These are phyloP conservation scores for Eupithecia centaureata DNA, from an alignment of 2,888 invertebrate species.

Conservation along the genomic window DNA sequence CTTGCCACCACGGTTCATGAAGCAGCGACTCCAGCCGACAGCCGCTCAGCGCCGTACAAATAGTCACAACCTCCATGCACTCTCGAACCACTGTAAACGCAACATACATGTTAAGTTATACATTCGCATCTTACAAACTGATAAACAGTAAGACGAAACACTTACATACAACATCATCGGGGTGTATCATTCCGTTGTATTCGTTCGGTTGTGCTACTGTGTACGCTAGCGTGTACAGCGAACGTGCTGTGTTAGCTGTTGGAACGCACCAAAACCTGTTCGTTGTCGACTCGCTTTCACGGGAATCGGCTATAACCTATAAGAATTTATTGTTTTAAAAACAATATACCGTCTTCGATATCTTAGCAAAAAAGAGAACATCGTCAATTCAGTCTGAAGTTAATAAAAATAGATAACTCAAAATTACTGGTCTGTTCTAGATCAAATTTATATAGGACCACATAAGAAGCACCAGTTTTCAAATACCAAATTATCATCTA, in stretches of 20 bases:
- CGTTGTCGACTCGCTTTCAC: constrained; percentile 69
- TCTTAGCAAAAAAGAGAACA: too few relatives aligned
- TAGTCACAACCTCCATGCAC: constrained; percentile 95
- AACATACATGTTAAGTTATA: not conserved
- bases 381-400: too few relatives aligned
- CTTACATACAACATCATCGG: constrained; percentile 86
- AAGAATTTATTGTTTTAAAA: not conserved
- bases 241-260: constrained; percentile 73
- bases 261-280: constrained; percentile 78
- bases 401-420: too few relatives aligned
- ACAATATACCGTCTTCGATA: too few relatives aligned
- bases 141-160: constrained; percentile 12
- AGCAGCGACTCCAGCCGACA: constrained; percentile 92
- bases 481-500: too few relatives aligned
- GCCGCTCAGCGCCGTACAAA: constrained; percentile 95
- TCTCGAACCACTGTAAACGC: constrained; percentile 90
- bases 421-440: too few relatives aligned
- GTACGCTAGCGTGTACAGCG: constrained; percentile 73
- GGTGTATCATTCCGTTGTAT: constrained; percentile 79
- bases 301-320: constrained; percentile 68
- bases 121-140: not conserved
- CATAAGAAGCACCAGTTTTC: too few relatives aligned
- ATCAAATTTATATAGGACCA: too few relatives aligned
- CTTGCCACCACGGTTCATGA: constrained; percentile 93
- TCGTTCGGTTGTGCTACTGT: constrained; percentile 70